These are phyloP conservation scores for Eubasilissa splendida DNA, from an alignment of 2,888 invertebrate species.

Conservation along the genomic window DNA sequence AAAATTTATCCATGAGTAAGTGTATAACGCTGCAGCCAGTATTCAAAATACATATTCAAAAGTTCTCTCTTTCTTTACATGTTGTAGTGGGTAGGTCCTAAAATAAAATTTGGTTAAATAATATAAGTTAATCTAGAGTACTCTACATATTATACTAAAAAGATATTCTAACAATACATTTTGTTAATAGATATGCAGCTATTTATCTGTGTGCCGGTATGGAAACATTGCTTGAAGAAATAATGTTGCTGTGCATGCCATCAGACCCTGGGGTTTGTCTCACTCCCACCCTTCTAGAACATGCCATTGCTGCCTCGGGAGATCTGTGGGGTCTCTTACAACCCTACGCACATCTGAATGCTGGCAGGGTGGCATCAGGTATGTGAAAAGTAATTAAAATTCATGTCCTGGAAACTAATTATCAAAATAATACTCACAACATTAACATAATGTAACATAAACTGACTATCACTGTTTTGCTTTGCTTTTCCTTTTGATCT, in stretches of 20 bases:
- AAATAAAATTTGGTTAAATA: too few relatives aligned
- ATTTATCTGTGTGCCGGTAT: conserved; percentile 92
- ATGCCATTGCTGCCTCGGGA: conserved; percentile 88
- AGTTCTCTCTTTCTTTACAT: too few relatives aligned
- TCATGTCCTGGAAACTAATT: background rate
- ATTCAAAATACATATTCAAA: too few relatives aligned
- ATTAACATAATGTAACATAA: too few relatives aligned
- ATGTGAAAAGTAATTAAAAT: background rate
- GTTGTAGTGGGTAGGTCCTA: too few relatives aligned
- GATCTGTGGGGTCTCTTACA: conserved; percentile 93
- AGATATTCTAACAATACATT: too few relatives aligned
- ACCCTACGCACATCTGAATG: conserved; percentile 92
- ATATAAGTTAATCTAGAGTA: too few relatives aligned
- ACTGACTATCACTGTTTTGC: too few relatives aligned
- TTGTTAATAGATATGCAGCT: conserved; percentile 80
- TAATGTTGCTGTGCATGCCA: conserved; percentile 80
- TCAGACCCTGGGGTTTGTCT: conserved; percentile 75
- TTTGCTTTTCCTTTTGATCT: too few relatives aligned
- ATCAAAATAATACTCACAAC: background rate
- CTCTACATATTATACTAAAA: too few relatives aligned
- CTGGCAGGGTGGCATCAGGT: conserved; percentile 90
- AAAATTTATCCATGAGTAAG: conserved; percentile 87
- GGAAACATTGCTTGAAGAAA: conserved; percentile 91
- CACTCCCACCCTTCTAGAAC: conserved; percentile 86
- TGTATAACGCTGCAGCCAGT: conserved; percentile 45